phyloP scores from a whole-genome alignment of 1,140 invertebrate species.

The Papilio machaon region DNA sequence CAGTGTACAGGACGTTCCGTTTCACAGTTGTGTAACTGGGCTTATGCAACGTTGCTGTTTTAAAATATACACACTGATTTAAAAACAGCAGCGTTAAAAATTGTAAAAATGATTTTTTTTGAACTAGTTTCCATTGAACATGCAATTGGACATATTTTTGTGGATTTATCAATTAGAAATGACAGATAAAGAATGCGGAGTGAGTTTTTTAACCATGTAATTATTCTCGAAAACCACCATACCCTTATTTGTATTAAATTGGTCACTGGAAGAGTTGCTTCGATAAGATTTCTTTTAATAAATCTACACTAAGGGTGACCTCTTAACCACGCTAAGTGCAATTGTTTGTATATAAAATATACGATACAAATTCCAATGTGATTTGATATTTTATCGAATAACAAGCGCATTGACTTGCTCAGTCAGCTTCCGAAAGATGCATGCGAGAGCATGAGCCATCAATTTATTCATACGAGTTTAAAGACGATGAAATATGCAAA shows the following conservation, averaged over 20 bases:
- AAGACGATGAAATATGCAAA: neutral
- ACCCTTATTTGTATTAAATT: too few relatives aligned
- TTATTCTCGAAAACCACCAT: neutral
- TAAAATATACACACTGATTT: neutral
- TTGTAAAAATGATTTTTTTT: neutral
- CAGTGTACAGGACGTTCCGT: neutral
- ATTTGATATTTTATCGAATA: neutral
- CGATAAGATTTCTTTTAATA: too few relatives aligned
- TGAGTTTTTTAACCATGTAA: neutral
- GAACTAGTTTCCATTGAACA: slow-evolving; percentile 8
- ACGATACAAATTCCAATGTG: neutral
- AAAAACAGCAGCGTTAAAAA: too few relatives aligned
- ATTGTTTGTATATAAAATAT: neutral
- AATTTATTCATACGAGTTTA: neutral
- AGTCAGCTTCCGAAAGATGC: neutral
- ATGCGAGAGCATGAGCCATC: neutral
- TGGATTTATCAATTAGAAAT: neutral
- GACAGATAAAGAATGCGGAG: neutral
- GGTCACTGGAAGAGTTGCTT: too few relatives aligned
- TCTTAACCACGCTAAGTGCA: too few relatives aligned
- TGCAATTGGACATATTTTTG: neutral
- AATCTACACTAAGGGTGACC: too few relatives aligned
- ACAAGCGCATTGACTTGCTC: neutral
- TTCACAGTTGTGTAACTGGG: slow-evolving; percentile 19
- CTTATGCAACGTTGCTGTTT: slow-evolving; percentile 17